phyloP scores from a whole-genome alignment of 2,113 vertebrate genomes.

The Pungitius pungitius region DNA sequence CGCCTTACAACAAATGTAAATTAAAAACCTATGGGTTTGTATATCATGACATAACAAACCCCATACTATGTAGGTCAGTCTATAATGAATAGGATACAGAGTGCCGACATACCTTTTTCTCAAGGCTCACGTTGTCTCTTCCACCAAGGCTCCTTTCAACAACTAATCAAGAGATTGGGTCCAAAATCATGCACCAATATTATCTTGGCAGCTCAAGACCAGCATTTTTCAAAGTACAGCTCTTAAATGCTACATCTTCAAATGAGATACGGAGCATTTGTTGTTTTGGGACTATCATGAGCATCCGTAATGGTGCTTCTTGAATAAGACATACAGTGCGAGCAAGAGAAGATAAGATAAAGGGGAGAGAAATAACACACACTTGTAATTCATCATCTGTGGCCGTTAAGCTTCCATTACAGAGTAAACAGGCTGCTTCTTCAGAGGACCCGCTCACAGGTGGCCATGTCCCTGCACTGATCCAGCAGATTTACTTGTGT shows the following conservation, averaged over 20 bases:
- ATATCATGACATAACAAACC: not conserved
- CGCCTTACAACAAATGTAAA: not conserved
- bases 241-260: not conserved
- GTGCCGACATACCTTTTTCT: too few relatives aligned
- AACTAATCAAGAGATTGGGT: not conserved
- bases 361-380: constrained; percentile 14
- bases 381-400: constrained; percentile 64
- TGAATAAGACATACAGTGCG: constrained; percentile 9
- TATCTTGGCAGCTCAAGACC: not conserved
- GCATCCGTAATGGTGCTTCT: not conserved
- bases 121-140: not conserved
- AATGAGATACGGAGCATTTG: too few relatives aligned
- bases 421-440: constrained; percentile 72
- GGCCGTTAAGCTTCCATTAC: constrained; percentile 68
- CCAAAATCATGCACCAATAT: not conserved
- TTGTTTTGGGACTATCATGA: not conserved
- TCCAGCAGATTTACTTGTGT: constrained; percentile 54
- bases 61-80: not conserved
- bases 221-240: not conserved
- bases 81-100: not conserved
- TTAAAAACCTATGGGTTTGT: not conserved
- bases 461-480: constrained; percentile 69
- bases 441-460: constrained; percentile 65
- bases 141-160: not conserved
- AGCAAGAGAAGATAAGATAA: constrained; percentile 27